Evolutionary conservation across 2,888 invertebrate species (phyloP), one percentile per base, ranked within the genome.

Genomic region (Cryptocephalus moraei): DNA sequence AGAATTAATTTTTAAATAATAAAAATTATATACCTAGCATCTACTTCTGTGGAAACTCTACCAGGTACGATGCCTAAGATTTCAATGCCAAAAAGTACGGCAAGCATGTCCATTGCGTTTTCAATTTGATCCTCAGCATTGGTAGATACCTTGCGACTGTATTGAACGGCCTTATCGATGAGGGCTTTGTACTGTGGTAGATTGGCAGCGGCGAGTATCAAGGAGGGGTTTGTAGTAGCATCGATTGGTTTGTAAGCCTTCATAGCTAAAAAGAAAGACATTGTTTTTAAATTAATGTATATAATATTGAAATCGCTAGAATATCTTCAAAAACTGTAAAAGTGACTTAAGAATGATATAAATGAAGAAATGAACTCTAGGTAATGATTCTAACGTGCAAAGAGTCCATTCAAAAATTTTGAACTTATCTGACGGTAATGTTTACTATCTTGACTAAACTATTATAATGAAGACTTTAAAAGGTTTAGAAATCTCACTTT

Each of bases 151-250:
- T 80, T 76, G 58, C 80, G 80, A 38, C 90, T 97, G 77, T 90
- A 90, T 55, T 83, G 80, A 14, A 96, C 82, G 45, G 99, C 97
- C 68, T 92, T 86, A 55, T 91, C 82, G 48, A 99, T 82, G 44
- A 99, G 74, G 56, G 83, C 79, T 63, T 88, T 82, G 71, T 99
- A 99, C 64, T 92, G 90, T n/a, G 91, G 85, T 81, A 95, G 87
- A 60, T 81, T 86, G 32, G 97, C 89, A 1, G 97, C 99, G 45
- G 91, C 89, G 58, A 99, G 75, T 57, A 99, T 96, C 45, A 99
- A 76, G 8, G 97, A 96, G 4, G 99, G 99, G 72, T 99, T 99
- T 44, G 99, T 99, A 2, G 99, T 99, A 34, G 97, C 97, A 84
- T 99, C 99, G 1, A 94, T 96, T 3, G 99, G 99, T 70, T 92